These are phyloP conservation scores for Neodiprion virginianus DNA, from an alignment of 1,140 invertebrate species.

Conservation along the genomic window DNA sequence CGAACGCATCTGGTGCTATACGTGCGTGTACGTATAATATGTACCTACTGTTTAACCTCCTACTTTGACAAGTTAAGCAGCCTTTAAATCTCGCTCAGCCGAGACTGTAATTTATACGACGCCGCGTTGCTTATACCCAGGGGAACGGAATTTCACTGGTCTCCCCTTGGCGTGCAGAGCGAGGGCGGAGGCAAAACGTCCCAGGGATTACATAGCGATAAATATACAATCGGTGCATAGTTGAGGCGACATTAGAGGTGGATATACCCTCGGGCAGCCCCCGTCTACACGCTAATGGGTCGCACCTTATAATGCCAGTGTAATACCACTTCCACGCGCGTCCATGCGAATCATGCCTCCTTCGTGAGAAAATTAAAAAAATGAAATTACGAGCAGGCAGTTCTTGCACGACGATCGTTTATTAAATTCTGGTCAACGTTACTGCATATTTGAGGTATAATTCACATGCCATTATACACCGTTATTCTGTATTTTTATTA, in stretches of 20 bases:
- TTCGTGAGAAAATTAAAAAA: too few relatives aligned
- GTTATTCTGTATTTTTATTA: constrained; percentile 43
- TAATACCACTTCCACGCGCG: not conserved
- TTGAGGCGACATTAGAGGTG: not conserved
- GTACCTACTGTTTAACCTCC: constrained; percentile 49
- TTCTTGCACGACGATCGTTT: too few relatives aligned
- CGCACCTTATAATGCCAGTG: constrained; percentile 2
- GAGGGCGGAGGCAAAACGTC: constrained; percentile 40
- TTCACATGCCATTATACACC: too few relatives aligned
- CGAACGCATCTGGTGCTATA: not conserved
- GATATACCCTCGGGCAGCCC: not conserved
- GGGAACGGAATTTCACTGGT: constrained; percentile 57
- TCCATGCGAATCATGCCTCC: not conserved
- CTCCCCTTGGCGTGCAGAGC: constrained; percentile 47
- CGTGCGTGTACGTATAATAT: too few relatives aligned
- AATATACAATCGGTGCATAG: constrained; percentile 49
- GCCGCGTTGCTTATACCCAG: constrained; percentile 23
- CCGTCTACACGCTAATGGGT: not conserved
- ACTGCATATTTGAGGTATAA: too few relatives aligned
- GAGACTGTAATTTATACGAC: constrained; percentile 57
- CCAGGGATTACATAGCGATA: constrained; percentile 60
- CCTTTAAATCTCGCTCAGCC: constrained; percentile 57
- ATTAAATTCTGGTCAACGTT: too few relatives aligned
- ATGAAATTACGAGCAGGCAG: too few relatives aligned
- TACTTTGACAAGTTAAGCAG: constrained; percentile 61